phyloP scores from a whole-genome alignment of 2,888 invertebrate genomes.

The Sclerodermus sp. region DNA sequence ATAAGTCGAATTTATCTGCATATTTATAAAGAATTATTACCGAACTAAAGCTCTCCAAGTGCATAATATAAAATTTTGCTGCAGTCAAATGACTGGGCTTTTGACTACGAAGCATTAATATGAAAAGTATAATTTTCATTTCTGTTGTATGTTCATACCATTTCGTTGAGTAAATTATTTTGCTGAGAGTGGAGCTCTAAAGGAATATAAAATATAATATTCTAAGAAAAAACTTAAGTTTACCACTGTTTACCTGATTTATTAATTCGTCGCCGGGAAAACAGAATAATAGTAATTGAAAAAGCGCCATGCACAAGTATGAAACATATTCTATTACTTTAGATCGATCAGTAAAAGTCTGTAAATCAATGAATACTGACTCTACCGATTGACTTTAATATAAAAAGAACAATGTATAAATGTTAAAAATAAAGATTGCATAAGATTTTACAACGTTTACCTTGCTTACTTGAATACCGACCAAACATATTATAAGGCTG shows the following conservation, averaged over 20 bases:
- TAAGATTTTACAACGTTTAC: constrained; percentile 23
- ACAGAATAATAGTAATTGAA: constrained; percentile 41
- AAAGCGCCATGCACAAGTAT: constrained; percentile 42
- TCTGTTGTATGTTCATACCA: constrained; percentile 31
- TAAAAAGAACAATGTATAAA: neutral
- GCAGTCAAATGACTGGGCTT: constrained; percentile 37
- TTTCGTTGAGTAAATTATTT: constrained; percentile 29
- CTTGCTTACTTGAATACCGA: constrained; percentile 37
- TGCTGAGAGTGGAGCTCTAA: constrained; percentile 30
- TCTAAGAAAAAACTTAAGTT: neutral
- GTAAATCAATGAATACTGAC: neutral
- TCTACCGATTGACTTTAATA: neutral
- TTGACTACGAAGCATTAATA: constrained; percentile 38
- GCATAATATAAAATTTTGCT: constrained; percentile 40
- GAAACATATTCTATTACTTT: constrained; percentile 32
- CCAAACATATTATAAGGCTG: constrained; percentile 39
- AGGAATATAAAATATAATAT: neutral
- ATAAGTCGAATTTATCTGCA: no score
- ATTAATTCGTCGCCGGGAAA: constrained; percentile 41
- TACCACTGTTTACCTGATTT: constrained; percentile 32
- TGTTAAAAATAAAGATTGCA: neutral
- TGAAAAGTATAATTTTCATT: constrained; percentile 24
- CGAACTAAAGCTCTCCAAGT: constrained; percentile 36
- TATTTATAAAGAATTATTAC: constrained; percentile 20
- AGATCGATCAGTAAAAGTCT: constrained; percentile 26